Base-by-base conservation (phyloP, 2,113 vertebrate genomes). In the Prionailurus viverrinus region DNA sequence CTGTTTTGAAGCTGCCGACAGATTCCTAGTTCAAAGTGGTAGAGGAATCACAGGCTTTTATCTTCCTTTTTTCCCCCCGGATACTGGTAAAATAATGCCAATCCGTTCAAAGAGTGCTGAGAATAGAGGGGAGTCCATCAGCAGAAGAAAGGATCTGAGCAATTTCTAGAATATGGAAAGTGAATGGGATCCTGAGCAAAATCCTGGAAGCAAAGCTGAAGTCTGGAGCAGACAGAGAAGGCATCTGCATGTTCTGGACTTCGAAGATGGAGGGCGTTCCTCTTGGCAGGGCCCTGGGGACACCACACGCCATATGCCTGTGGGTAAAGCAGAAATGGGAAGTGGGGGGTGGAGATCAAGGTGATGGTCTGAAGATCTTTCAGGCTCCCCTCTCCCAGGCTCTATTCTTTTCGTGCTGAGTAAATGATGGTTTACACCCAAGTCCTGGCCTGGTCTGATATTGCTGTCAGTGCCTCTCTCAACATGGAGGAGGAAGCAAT, bases 271-370 rank as follows among this genome's bases (percentile, higher is more conserved):
- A 2, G 6, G 18, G 9, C 66, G 0, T 33, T 51, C 23, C 23
- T 2, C 41, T 16, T 29, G 15, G 27, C 27, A 39, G 55, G 94
- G 12, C 55, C 41, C 71, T 63, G 25, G 53, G 11, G 21, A 3
- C 2, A 58, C 15, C 4, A 1, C 7, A 7, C 5, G 10, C 5
- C 8, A 7, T 9, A 5, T n/a, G 25, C 9, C 21, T 53, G 14
- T 3, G 36, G 9, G 19, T 7, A 23, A 41, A 45, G 4, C 10
- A 53, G 68, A 87, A 15, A 55, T 1, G 18, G 21, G 8, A 45
- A 45, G 39, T 0, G 2, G 33, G 23, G 55, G 10, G 33, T 33
- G 25, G 8, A 21, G 65, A 33, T 36, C 53, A 66, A 45, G 53
- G 5, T 16, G 68, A 68, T 31, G 13, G 65, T 36, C 0, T 21